These are phyloP conservation scores for Pandemis cinnamomeana DNA, from an alignment of 2,888 invertebrate genomes.

Conservation along the genomic window DNA sequence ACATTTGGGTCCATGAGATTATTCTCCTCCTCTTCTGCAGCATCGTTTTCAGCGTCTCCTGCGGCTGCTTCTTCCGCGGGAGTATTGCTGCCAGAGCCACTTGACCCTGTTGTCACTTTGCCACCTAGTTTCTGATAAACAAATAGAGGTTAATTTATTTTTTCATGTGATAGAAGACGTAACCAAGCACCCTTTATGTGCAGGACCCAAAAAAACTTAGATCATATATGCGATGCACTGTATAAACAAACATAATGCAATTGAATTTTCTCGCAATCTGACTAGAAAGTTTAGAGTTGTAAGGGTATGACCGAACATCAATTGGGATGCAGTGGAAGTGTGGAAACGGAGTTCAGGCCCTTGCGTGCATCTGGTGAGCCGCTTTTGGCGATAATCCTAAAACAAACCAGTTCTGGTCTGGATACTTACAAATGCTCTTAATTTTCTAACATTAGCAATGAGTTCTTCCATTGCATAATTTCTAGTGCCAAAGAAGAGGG, in stretches of 20 bases:
- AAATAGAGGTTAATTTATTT: no score
- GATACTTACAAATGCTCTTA: slow-evolving; percentile 75
- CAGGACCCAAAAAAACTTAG: no score
- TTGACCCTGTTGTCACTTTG: slow-evolving; percentile 66
- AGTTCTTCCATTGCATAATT: slow-evolving; percentile 84
- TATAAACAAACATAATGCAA: no score
- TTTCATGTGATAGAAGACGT: no score
- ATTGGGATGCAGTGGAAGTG: no score
- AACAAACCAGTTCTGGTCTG: background rate
- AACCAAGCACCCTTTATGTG: no score
- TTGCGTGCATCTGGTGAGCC: no score
- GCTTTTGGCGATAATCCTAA: background rate
- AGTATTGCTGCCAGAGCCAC: slow-evolving; percentile 58
- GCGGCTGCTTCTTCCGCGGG: slow-evolving; percentile 57
- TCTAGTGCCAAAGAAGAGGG: slow-evolving; percentile 78
- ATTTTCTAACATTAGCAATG: slow-evolving; percentile 75
- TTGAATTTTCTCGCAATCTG: no score
- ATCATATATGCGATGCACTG: no score
- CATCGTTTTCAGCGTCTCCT: slow-evolving; percentile 59
- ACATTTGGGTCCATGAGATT: slow-evolving; percentile 61
- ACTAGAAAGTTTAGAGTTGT: no score
- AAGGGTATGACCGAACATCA: no score
- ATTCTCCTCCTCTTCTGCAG: slow-evolving; percentile 62
- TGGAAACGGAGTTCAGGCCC: no score
- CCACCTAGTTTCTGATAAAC: slow-evolving; percentile 68